phyloP scores from a whole-genome alignment of 1,140 invertebrate genomes.

The Agrilus planipennis region DNA sequence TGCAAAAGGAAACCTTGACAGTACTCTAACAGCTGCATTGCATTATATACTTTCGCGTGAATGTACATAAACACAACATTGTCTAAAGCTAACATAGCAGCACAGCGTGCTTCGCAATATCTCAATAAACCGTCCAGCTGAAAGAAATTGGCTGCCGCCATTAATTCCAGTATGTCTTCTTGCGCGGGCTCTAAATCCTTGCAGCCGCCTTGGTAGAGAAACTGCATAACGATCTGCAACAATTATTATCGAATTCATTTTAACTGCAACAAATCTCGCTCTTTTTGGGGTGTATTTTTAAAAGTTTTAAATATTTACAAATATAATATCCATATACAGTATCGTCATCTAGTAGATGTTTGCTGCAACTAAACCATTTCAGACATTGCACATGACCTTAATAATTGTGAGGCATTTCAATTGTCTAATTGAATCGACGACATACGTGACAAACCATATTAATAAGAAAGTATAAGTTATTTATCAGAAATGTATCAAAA shows the following conservation, averaged over 20 bases:
- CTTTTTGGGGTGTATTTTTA: too few relatives aligned
- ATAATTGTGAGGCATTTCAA: too few relatives aligned
- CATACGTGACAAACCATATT: too few relatives aligned
- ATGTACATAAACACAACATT: slow-evolving; percentile 88
- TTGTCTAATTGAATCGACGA: too few relatives aligned
- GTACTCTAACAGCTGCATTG: slow-evolving; percentile 72
- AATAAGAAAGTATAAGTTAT: too few relatives aligned
- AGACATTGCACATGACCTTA: too few relatives aligned
- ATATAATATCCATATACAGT: too few relatives aligned
- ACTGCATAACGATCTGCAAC: slow-evolving; percentile 79
- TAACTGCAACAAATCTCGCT: neutral
- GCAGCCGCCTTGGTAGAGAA: slow-evolving; percentile 80
- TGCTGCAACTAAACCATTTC: too few relatives aligned
- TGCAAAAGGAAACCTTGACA: slow-evolving; percentile 81
- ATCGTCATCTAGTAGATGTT: too few relatives aligned
- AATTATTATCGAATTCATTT: neutral
- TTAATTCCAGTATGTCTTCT: slow-evolving; percentile 72
- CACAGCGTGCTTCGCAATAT: slow-evolving; percentile 76
- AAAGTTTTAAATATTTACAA: too few relatives aligned
- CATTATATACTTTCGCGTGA: slow-evolving; percentile 86
- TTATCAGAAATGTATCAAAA: too few relatives aligned
- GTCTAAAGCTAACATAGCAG: slow-evolving; percentile 70
- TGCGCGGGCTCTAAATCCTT: slow-evolving; percentile 62
- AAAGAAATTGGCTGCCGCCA: slow-evolving; percentile 87
- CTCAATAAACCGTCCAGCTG: slow-evolving; percentile 73